Evolutionary conservation across 2,113 vertebrate species (phyloP).

Genomic region (Phoxinus phoxinus): DNA sequence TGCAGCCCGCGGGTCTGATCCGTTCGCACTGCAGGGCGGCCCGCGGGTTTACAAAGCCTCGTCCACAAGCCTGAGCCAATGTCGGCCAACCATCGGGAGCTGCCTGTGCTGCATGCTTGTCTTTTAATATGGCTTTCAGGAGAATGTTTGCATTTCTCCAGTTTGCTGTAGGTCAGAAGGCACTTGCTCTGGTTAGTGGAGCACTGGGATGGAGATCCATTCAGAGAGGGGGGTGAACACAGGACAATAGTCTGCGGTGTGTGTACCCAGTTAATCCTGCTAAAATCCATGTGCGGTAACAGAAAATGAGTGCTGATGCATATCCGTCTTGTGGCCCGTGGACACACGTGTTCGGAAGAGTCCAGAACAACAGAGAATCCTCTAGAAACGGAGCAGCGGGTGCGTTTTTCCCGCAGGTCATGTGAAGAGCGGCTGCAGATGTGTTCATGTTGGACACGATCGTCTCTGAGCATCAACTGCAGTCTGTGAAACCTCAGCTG

Average conservation of each 20-base stretch:
- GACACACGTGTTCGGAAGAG: background rate
- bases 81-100: slow-evolving; percentile 16
- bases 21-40: background rate
- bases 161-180: background rate
- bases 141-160: background rate
- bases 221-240: background rate
- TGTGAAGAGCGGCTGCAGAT: background rate
- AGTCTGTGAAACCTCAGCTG: slow-evolving; percentile 51
- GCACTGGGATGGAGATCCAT: background rate
- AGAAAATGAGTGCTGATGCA: background rate
- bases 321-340: background rate
- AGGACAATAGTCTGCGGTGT: background rate
- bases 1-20: slow-evolving; percentile 60
- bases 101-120: background rate
- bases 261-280: background rate
- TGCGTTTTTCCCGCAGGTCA: background rate
- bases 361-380: background rate
- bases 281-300: background rate
- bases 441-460: background rate
- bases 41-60: background rate
- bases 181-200: background rate
- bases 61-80: background rate
- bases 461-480: slow-evolving; percentile 54
- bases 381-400: background rate
- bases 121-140: background rate